These are phyloP conservation scores for Cryptocephalus moraei DNA, from an alignment of 2,888 invertebrate species.

Conservation along the genomic window DNA sequence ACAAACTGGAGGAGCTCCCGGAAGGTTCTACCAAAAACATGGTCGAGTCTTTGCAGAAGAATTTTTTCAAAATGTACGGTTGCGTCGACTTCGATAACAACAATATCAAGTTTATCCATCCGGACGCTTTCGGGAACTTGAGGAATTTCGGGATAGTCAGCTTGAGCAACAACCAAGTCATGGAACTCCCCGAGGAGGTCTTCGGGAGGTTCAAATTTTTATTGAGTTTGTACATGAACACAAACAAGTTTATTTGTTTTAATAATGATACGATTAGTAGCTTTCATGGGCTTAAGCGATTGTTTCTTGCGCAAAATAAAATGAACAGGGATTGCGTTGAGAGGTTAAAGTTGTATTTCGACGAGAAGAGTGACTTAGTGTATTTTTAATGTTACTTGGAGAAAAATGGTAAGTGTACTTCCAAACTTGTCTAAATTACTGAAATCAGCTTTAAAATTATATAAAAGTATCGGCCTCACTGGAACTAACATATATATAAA, in stretches of 20 bases:
- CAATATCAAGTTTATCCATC: slow-evolving; percentile 10
- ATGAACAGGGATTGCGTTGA: slow-evolving; percentile 12
- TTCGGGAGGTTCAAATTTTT: slow-evolving; percentile 12
- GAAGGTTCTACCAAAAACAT: slow-evolving; percentile 10
- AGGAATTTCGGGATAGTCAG: slow-evolving; percentile 12
- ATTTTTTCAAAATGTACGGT: slow-evolving; percentile 6
- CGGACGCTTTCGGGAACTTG: slow-evolving; percentile 13
- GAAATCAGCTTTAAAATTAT: too few relatives aligned
- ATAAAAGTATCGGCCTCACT: too few relatives aligned
- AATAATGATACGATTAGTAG: slow-evolving; percentile 10
- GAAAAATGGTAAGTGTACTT: too few relatives aligned
- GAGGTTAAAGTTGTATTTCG: slow-evolving; percentile 7
- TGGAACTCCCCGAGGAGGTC: slow-evolving; percentile 8
- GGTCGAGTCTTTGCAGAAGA: slow-evolving; percentile 6
- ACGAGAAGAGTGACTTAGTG: slow-evolving; percentile 11
- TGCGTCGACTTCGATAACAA: slow-evolving; percentile 15
- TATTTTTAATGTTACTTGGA: slow-evolving; percentile 11
- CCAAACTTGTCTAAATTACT: too few relatives aligned
- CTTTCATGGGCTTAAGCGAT: slow-evolving; percentile 10
- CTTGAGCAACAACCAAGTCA: slow-evolving; percentile 12
- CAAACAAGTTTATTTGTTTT: slow-evolving; percentile 16
- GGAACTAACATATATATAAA: too few relatives aligned
- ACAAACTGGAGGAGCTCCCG: slow-evolving; percentile 11
- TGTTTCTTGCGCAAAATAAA: slow-evolving; percentile 13
- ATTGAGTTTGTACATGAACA: slow-evolving; percentile 12